Conservation (phyloP, 2,113 vertebrate genomes). For the Lepus americanus region DNA sequence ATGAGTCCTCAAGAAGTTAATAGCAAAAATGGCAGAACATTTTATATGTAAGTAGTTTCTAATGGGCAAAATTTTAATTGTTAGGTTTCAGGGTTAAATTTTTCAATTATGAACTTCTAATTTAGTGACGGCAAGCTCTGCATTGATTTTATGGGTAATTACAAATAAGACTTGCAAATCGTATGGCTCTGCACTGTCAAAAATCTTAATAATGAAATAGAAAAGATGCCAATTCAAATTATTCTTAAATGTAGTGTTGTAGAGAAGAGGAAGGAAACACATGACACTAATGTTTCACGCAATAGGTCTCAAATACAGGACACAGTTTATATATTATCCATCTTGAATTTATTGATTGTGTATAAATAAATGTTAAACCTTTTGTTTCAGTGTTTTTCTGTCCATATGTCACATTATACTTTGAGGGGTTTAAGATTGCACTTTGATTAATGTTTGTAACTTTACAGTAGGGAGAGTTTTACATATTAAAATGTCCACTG, state of each 20-base stretch:
- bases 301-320: background rate
- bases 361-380: conserved; percentile 39
- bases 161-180: conserved; percentile 8
- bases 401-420: background rate
- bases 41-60: background rate
- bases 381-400: background rate
- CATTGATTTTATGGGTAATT: background rate
- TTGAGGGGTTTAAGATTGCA: conserved; percentile 6
- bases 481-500: conserved; percentile 64
- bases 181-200: background rate
- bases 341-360: conserved; percentile 41
- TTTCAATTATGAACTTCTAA: background rate
- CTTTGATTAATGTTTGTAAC: conserved; percentile 68
- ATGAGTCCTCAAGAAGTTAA: background rate
- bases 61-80: conserved; percentile 17
- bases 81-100: background rate
- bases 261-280: background rate
- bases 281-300: background rate
- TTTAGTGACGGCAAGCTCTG: background rate
- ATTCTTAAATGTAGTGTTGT: background rate
- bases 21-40: background rate
- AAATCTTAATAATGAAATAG: background rate
- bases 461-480: conserved; percentile 52
- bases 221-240: background rate
- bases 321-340: background rate